Conservation (phyloP, 1,140 invertebrate genomes). For the Drosophila sulfurigaster region DNA sequence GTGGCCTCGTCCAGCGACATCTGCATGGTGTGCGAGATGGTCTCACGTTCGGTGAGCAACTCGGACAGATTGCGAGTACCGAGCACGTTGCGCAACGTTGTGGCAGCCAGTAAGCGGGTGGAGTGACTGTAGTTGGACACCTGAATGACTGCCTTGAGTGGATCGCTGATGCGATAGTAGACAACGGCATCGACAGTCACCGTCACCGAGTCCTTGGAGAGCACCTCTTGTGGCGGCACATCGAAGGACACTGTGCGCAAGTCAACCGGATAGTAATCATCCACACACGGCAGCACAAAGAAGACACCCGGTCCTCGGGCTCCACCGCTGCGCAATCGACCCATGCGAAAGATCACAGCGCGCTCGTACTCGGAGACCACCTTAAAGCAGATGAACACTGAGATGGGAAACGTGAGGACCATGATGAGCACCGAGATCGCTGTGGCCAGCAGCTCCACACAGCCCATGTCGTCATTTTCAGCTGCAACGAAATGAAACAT, state of each 20-base stretch:
- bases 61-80: conserved; percentile 95
- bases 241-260: conserved; percentile 89
- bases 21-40: conserved; percentile 88
- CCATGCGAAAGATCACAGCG: conserved; percentile 95
- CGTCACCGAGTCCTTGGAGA: conserved; percentile 97
- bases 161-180: conserved; percentile 93
- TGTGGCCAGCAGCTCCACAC: conserved; percentile 93
- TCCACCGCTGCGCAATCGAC: conserved; percentile 88
- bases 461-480: conserved; percentile 87
- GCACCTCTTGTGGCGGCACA: conserved; percentile 89
- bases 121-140: conserved; percentile 93
- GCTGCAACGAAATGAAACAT: conserved; percentile 73
- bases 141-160: conserved; percentile 92
- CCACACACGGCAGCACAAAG: conserved; percentile 96
- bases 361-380: conserved; percentile 92
- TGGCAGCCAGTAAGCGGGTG: conserved; percentile 93
- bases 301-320: conserved; percentile 91
- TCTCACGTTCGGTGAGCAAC: conserved; percentile 91
- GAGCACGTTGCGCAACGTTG: conserved; percentile 95
- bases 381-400: conserved; percentile 94
- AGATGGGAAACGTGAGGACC: conserved; percentile 93
- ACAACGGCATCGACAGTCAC: conserved; percentile 97
- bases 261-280: conserved; percentile 95
- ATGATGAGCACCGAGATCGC: conserved; percentile 91
- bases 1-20: conserved; percentile 90